Base-by-base conservation (phyloP, 2,113 vertebrate genomes). In the Aplodontia rufa region DNA sequence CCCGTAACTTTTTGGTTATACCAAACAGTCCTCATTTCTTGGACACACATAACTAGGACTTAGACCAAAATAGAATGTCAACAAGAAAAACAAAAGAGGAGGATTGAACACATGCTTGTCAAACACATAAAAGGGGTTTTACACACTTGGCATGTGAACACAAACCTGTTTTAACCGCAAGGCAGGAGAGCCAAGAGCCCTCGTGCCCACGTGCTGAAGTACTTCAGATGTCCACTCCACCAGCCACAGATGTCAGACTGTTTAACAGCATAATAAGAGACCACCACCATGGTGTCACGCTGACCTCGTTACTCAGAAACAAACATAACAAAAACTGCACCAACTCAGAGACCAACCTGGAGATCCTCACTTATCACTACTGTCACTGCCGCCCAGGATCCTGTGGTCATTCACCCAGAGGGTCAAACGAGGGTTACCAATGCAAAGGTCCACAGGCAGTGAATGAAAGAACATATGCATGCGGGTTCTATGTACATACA, bases 141-240 rank as follows among this genome's bases (percentile, higher is more conserved):
- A 37, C 85, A 81, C 2, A 8, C 30, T 22, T 51, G 58, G 42
- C 51, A 35, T 19, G 1, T 90, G 60, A 17, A n/a, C n/a, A 24
- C 60, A 62, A 45, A 72, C 32, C 26, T 87, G 47, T 76, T 26
- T 45, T 74, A 35, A 28, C 22, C 1, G 6, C 3, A 49, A 40
- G 30, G 42, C 3, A 32, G 42, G 37, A 78, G 1, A 17, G 35
- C 28, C 32, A 51, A 83, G 35, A 37, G 40, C 8, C 19, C 6
- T 14, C 28, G 53, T 30, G 17, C 10, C 40, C 30, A 5, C 0
- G 0, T 20, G 92, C n/a, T 3, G 0, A 90, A 20, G 55, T 6
- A 17, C 45, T 90, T 66, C n/a, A 45, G 9, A 20, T 37, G 64
- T 71, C 78, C 69, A 14, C 42, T 19, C 24, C 47, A 60, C 32